These are phyloP conservation scores for Heliconius himera DNA, from an alignment of 1,140 invertebrate species.

Conservation along the genomic window DNA sequence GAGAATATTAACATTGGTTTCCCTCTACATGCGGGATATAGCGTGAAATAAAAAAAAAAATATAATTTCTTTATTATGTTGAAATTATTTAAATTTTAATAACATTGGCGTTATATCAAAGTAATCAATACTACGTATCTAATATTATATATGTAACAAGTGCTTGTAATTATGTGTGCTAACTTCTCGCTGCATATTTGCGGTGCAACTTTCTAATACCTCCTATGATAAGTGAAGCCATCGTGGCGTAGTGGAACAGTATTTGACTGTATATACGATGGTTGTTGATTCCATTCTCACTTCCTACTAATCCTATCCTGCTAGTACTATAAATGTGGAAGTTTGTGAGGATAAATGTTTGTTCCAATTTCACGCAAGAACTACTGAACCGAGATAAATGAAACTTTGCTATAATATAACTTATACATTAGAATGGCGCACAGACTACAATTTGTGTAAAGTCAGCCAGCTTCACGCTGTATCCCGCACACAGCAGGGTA, in stretches of 20 bases:
- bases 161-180: constrained; percentile 9
- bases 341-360: too few relatives aligned
- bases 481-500: too few relatives aligned
- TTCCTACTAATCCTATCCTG: not conserved
- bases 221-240: not conserved
- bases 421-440: too few relatives aligned
- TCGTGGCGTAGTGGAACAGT: not conserved
- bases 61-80: too few relatives aligned
- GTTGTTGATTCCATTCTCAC: not conserved
- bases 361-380: too few relatives aligned
- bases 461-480: too few relatives aligned
- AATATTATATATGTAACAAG: constrained; percentile 2
- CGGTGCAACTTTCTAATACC: constrained; percentile 2
- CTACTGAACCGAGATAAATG: too few relatives aligned
- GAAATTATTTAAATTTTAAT: too few relatives aligned
- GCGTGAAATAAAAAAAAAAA: not conserved
- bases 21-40: not conserved
- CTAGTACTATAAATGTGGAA: too few relatives aligned
- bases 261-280: not conserved
- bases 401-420: too few relatives aligned
- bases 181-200: constrained; percentile 14
- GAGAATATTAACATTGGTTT: not conserved
- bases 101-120: not conserved
- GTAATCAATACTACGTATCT: constrained; percentile 1
- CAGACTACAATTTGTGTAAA: too few relatives aligned